phyloP scores from a whole-genome alignment of 1,140 invertebrate species.

The Panonychus citri region DNA sequence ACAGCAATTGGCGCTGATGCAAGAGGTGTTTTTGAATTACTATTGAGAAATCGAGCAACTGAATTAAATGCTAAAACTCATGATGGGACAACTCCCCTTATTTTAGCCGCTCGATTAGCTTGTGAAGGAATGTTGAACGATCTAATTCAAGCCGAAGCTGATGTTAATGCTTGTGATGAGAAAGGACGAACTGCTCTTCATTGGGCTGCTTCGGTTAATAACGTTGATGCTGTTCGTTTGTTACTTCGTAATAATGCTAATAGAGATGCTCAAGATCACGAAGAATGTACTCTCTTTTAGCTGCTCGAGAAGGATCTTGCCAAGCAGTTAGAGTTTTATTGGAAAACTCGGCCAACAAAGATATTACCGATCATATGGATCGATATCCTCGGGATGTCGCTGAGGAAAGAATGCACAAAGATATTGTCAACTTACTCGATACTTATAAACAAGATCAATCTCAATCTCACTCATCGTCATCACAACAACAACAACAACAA shows the following conservation, averaged over 20 bases:
- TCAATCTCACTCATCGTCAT: too few species aligned
- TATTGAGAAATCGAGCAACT: conserved; percentile 68
- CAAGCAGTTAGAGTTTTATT: conserved; percentile 70
- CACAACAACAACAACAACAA: too few species aligned
- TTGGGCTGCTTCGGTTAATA: conserved; percentile 90
- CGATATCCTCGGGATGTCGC: conserved; percentile 73
- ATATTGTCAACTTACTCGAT: conserved; percentile 72
- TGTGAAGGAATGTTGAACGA: conserved; percentile 82
- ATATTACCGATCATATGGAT: conserved; percentile 97
- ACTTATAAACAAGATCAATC: neutral
- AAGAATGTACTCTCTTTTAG: conserved; percentile 93
- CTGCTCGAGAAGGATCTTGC: conserved; percentile 74
- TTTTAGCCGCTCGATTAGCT: conserved; percentile 63
- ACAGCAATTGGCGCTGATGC: conserved; percentile 85
- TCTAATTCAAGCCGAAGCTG: conserved; percentile 73
- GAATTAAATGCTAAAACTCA: conserved; percentile 82
- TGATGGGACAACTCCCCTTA: conserved; percentile 82
- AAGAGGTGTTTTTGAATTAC: conserved; percentile 79
- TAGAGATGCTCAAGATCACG: conserved; percentile 80
- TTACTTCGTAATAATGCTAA: conserved; percentile 74
- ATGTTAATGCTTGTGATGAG: conserved; percentile 85
- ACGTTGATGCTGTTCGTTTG: conserved; percentile 77
- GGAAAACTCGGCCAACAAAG: conserved; percentile 74
- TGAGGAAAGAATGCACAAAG: conserved; percentile 63
- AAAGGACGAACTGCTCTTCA: conserved; percentile 78